Evolutionary conservation across 2,888 invertebrate species (phyloP), one percentile per base, ranked within the genome.

Genomic region (Scaptodrosophila latifasciaeformis): DNA sequence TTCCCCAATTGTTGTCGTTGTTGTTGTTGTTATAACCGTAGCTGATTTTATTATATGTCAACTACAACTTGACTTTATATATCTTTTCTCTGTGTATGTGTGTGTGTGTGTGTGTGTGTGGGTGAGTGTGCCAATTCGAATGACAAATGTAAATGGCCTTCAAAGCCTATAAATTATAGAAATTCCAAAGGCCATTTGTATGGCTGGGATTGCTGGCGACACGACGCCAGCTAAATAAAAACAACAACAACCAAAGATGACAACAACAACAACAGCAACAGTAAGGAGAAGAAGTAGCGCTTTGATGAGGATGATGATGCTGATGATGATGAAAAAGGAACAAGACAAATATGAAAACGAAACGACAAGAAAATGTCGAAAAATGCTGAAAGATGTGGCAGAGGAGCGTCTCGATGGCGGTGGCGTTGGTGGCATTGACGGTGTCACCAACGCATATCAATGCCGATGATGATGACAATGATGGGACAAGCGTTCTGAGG

Each of bases 151-250:
- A 69, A 74, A 74, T 75, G 66, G 60, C 79, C 70, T 76, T 77
- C 62, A 67, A 72, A 61, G 78, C 78, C 71, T 67, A 77, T 77
- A 72, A 77, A 77, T 74, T 77, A 72, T 70, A 77, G 67, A 74
- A 67, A 70, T 71, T 70, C 67, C 74, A 60, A 58, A 61, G 66
- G 74, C 67, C 62, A 69, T 47, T 71, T 69, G 59, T 72, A 62
- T 54, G 70, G 60, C 77, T 53, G 59, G 67, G 60, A 76, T 76
- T 76, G 77, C 60, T 66, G 77, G 66, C 77, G 3, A 17, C 35
- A 24, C 24, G 24, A 7, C 24, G 35, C 15, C 35, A 6, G 17
- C 17, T 24, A 24, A 24, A 24, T 3, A 7, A n/a, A n/a, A n/a
- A n/a, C n/a, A n/a, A n/a, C n/a, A 24, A 3, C 24, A 24, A 24